Conservation (phyloP, 2,888 invertebrate species). For the Corbicula japonica region DNA sequence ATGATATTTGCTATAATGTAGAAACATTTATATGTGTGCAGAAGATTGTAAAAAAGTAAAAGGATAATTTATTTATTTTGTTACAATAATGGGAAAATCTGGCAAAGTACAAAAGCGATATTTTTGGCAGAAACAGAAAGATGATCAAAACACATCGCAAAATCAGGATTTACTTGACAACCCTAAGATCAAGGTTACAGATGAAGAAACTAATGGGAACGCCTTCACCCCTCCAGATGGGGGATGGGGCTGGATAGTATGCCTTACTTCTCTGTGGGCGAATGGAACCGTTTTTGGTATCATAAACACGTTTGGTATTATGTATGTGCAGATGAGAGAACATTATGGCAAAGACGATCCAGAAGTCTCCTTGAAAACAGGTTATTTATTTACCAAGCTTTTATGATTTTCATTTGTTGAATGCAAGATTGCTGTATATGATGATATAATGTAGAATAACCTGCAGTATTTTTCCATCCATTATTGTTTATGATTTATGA, state of each 20-base stretch:
- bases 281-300: slow-evolving; percentile 96
- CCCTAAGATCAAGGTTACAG: background rate
- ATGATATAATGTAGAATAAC: no score
- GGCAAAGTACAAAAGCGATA: slow-evolving; percentile 35
- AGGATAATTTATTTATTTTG: background rate
- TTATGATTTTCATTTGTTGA: no score
- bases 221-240: slow-evolving; percentile 88
- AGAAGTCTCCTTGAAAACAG: slow-evolving; percentile 93
- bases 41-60: no score
- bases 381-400: no score
- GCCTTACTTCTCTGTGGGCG: slow-evolving; percentile 94
- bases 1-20: no score
- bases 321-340: slow-evolving; percentile 89
- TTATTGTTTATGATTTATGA: no score
- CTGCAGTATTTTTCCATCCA: no score
- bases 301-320: slow-evolving; percentile 95
- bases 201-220: background rate
- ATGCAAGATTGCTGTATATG: no score
- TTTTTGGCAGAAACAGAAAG: slow-evolving; percentile 48
- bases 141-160: background rate
- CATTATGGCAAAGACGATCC: slow-evolving; percentile 89
- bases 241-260: slow-evolving; percentile 93
- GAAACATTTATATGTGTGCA: no score
- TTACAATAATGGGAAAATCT: slow-evolving; percentile 52
- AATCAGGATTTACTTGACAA: slow-evolving; percentile 2